Base-by-base conservation (phyloP, 2,888 invertebrate species). In the Anorthoa munda region DNA sequence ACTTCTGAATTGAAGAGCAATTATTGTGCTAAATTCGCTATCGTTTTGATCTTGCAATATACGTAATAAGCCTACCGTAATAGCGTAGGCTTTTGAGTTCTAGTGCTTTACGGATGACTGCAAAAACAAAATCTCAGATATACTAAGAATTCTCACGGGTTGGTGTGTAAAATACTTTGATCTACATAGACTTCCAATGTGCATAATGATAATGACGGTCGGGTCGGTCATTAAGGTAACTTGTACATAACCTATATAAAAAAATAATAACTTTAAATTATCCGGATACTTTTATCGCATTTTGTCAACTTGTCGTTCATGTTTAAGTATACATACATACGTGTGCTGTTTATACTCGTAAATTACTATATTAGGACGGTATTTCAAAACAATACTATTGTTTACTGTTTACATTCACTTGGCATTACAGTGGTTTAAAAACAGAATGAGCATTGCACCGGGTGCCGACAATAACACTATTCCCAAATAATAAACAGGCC, bases 221-320 rank as follows among this genome's bases (percentile, higher is more conserved):
- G 21, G 65, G 45, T 77, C 23, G 63, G 83, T 85, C 83, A 89
- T 90, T 90, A 88, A 89, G 90, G 90, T 79, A 72, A 84, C 89
- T 60, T 72, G 39, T 66, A 48, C 79, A 73, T 82, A 82, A 72
- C 70, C 60, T 67, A n/a, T n/a, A n/a, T 56, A 31, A 23, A 17
- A 53, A 21, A 64, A 78, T 48, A 67, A 58, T 77, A 53, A 61
- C 21, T 58, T 18, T 7, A 51, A 76, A 65, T 82, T 65, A 31
- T 17, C 55, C 50, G 64, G 65, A 60, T 65, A 61, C 56, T 18
- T 48, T 5, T 31, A 26, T 75, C 23, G 56, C 59, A 65, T 59
- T 26, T n/a, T 45, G n/a, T 55, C 50, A 76, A 67, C 63, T 63
- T 12, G 23, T 13, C 26, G 18, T 31, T 39, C 5, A 61, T 55